These are phyloP conservation scores for Mimachlamys varia DNA, from an alignment of 2,888 invertebrate genomes.

Conservation along the genomic window DNA sequence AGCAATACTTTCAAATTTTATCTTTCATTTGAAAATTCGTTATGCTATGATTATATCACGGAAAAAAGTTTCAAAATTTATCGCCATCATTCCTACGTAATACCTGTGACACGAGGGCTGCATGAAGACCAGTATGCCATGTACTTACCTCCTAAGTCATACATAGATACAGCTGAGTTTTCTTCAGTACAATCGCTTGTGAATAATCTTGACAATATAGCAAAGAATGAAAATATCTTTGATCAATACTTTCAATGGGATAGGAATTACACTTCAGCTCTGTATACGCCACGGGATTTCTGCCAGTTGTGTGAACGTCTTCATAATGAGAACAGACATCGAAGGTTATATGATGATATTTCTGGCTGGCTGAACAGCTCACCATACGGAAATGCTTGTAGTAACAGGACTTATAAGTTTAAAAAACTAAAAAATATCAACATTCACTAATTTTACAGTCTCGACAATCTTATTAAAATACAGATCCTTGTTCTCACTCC, in stretches of 20 bases:
- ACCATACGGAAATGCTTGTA: background rate
- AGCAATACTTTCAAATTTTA: background rate
- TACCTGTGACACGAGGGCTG: background rate
- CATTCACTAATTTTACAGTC: too few relatives aligned
- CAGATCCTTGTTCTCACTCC: too few relatives aligned
- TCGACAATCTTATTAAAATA: too few relatives aligned
- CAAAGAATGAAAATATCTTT: background rate
- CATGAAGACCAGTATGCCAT: background rate
- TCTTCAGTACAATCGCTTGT: background rate
- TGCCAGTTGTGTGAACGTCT: constrained; percentile 6
- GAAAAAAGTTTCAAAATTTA: background rate
- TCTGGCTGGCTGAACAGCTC: background rate
- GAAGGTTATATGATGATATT: background rate
- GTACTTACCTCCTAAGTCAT: background rate
- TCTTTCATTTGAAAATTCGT: background rate
- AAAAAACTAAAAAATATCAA: too few relatives aligned
- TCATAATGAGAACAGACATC: background rate
- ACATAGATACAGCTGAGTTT: background rate
- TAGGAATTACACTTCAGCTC: background rate
- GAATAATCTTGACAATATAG: background rate
- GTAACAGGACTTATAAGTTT: background rate
- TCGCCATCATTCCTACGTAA: background rate
- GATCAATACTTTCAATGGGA: background rate
- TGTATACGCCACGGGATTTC: background rate
- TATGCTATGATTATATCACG: background rate